Base-by-base conservation (phyloP, 2,113 vertebrate genomes). In the Menidia beryllina region DNA sequence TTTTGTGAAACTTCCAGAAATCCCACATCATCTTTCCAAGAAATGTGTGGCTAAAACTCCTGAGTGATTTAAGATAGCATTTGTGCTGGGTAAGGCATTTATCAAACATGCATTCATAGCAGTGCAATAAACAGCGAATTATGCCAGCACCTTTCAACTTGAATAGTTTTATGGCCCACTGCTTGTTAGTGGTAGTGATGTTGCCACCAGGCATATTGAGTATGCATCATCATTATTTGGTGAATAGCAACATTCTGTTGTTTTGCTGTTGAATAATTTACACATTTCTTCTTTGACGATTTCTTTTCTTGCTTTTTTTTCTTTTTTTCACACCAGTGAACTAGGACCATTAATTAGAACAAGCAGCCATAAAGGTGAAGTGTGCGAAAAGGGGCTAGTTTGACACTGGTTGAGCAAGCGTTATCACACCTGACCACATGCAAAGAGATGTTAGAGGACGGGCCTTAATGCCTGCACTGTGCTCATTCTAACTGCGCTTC, bases 201-300 rank as follows among this genome's bases (percentile, higher is more conserved):
- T 63, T 69, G 53, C 77, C 63, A 75, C 12, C 41, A 39, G 72
- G 69, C 60, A 39, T 63, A 81, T 61, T 56, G 41, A 68, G 55
- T 47, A 59, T 60, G 20, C 30, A 50, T 34, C 21, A 19, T 55
- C 64, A 51, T 73, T 69, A 57, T 65, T 57, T 23, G 5, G n/a
- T 43, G 48, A 27, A 64, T 21, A 80, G 54, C 64, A 62, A 58
- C 48, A 54, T 61, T 52, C 50, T 54, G 69, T 74, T 74, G 72
- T 79, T 59, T 51, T 43, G 25, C 30, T 69, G 54, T 76, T 85
- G 30, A 77, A 75, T 43, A 74, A 67, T 75, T 63, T 45, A 43
- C 60, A 41, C 23, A 5, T 30, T 75, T 23, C 27, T 63, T 66
- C 51, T 19, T 67, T 54, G 69, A 59, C 69, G 20, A 26, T 66